phyloP scores from a whole-genome alignment of 2,113 vertebrate species.

The Ceuthmochares aereus region DNA sequence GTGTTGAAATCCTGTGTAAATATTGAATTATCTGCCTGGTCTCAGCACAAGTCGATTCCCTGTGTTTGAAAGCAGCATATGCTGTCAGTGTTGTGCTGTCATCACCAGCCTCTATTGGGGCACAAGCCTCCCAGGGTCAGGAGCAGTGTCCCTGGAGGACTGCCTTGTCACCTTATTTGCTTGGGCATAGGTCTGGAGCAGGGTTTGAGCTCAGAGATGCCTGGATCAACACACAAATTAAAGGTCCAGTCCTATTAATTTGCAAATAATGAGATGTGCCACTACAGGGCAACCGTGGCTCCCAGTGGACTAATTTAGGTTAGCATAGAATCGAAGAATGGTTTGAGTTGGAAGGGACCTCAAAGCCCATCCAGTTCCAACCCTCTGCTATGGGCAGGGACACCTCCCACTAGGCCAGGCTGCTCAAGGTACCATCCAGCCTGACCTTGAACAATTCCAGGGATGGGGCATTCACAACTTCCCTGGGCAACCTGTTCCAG shows the following conservation, averaged over 20 bases:
- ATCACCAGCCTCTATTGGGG: accelerated
- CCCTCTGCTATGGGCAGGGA: too few species aligned
- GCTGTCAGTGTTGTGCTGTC: not conserved
- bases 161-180: not conserved
- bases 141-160: too few species aligned
- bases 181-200: not conserved
- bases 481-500: too few species aligned
- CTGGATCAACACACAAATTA: not conserved
- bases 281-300: not conserved
- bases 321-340: too few species aligned
- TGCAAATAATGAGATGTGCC: not conserved
- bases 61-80: not conserved
- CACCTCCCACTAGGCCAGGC: too few species aligned
- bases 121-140: not conserved
- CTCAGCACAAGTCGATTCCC: not conserved
- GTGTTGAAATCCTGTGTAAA: constrained; percentile 5
- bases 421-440: too few species aligned
- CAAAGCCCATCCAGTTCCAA: too few species aligned
- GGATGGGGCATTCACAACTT: too few species aligned
- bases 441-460: too few species aligned
- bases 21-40: not conserved
- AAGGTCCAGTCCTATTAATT: not conserved
- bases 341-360: too few species aligned
- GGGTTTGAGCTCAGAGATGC: not conserved
- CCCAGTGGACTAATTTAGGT: not conserved